Evolutionary conservation across 53 echinoderm and acorn worm species (phyloP).

Genomic region (Patiria pectinifera): DNA sequence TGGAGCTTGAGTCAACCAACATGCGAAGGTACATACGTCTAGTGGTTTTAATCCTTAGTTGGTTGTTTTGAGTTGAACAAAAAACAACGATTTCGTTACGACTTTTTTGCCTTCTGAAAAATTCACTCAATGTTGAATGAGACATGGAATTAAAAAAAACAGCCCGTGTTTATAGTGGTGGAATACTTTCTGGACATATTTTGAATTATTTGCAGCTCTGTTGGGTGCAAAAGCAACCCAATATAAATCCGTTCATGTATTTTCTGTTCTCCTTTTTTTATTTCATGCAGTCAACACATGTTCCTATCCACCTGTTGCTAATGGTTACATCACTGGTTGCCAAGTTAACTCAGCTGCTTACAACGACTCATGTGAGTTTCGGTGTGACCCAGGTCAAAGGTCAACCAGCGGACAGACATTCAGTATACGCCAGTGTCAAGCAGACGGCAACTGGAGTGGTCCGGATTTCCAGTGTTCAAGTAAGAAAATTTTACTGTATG

Average conservation of each 20-base stretch:
- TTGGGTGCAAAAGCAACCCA: too few relatives aligned
- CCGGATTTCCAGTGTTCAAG: conserved; percentile 70
- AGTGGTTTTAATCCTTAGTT: too few relatives aligned
- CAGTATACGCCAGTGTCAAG: conserved; percentile 64
- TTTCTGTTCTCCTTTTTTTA: neutral
- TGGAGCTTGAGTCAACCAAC: conserved; percentile 59
- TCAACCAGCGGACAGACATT: conserved; percentile 50
- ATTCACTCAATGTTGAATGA: too few relatives aligned
- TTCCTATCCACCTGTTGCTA: conserved; percentile 56
- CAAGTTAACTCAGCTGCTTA: conserved; percentile 37
- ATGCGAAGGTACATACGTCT: conserved; percentile 53
- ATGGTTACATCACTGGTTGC: conserved; percentile 71
- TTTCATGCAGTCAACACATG: conserved; percentile 69
- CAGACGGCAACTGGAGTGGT: conserved; percentile 63
- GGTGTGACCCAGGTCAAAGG: conserved; percentile 65
- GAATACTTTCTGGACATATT: too few relatives aligned
- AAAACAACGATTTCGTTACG: too few relatives aligned
- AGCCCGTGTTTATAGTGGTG: too few relatives aligned
- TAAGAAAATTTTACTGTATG: neutral
- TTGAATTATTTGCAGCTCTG: too few relatives aligned
- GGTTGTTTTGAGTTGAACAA: too few relatives aligned
- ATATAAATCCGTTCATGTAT: too few relatives aligned
- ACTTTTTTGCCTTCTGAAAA: too few relatives aligned
- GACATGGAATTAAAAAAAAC: too few relatives aligned
- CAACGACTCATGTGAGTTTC: conserved; percentile 65